phyloP scores from a whole-genome alignment of 2,888 invertebrate species.

The Microdon myrmicae region DNA sequence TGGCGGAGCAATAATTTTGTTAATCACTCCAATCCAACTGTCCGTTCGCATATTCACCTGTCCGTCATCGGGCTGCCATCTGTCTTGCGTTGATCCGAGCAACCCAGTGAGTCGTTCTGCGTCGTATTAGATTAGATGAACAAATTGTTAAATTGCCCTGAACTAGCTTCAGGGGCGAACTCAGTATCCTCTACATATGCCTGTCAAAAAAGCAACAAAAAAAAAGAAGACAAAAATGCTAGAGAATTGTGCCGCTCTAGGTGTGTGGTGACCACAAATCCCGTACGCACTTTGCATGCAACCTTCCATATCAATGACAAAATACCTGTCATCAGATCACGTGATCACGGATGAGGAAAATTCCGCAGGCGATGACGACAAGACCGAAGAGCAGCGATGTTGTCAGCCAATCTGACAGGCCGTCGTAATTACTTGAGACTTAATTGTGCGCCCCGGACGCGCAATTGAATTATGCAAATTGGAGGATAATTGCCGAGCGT shows the following conservation, averaged over 20 bases:
- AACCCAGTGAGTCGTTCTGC: conserved; percentile 19
- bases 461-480: conserved; percentile 52
- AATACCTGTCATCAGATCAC: conserved; percentile 52
- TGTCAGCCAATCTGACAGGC: conserved; percentile 34
- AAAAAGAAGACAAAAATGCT: not conserved
- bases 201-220: not conserved
- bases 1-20: conserved; percentile 47
- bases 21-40: conserved; percentile 50
- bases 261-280: conserved; percentile 28
- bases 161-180: conserved; percentile 23
- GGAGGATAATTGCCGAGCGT: conserved; percentile 41
- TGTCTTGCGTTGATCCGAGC: conserved; percentile 29
- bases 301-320: conserved; percentile 49
- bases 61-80: conserved; percentile 48
- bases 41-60: conserved; percentile 47
- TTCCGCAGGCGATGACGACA: conserved; percentile 38
- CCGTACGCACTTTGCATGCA: conserved; percentile 43
- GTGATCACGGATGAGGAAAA: conserved; percentile 51
- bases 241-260: not conserved
- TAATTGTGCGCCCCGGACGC: conserved; percentile 47
- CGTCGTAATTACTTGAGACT: conserved; percentile 47
- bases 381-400: conserved; percentile 24
- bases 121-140: too few species aligned
- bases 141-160: conserved; percentile 48
- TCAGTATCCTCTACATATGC: too few species aligned